These are phyloP conservation scores for Drosophila pseudotalamancana DNA, from an alignment of 2,888 invertebrate species.

Conservation along the genomic window DNA sequence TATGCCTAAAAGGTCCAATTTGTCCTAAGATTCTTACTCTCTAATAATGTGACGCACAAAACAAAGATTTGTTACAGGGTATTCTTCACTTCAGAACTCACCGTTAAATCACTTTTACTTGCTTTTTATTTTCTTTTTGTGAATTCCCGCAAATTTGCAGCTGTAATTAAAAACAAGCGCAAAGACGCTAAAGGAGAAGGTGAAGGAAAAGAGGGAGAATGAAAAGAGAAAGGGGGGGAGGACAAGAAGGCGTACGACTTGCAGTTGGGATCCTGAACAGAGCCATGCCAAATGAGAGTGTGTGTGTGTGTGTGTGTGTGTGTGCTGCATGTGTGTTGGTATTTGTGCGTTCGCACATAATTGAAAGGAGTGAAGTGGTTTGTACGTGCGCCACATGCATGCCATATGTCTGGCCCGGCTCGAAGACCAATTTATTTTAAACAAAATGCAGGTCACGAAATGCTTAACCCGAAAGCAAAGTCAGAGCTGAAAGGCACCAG, in stretches of 20 bases:
- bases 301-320: not conserved
- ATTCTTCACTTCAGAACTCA: not conserved
- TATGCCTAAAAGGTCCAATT: no score
- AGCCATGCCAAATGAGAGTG: conserved; percentile 24
- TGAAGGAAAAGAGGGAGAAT: no score
- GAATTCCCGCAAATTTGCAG: conserved; percentile 41
- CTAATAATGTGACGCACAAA: no score
- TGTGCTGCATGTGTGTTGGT: conserved; percentile 17
- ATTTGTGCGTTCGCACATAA: conserved; percentile 68
- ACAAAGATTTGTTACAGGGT: conserved; percentile 6
- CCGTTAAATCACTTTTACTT: not conserved
- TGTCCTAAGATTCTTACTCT: no score
- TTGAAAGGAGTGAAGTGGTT: conserved; percentile 77
- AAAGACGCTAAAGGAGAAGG: conserved; percentile 16
- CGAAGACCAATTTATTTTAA: conserved; percentile 76
- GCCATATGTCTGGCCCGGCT: conserved; percentile 64
- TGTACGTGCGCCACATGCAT: conserved; percentile 79
- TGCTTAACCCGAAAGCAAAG: conserved; percentile 66
- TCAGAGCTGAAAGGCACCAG: conserved; percentile 27
- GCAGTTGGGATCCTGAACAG: conserved; percentile 5
- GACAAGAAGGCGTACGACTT: conserved; percentile 13
- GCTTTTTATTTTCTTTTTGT: not conserved
- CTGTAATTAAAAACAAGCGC: conserved; percentile 64
- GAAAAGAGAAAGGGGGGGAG: no score
- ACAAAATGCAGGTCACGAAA: conserved; percentile 79